Base-by-base conservation (phyloP, 2,113 vertebrate genomes). In the Amblyornis subalaris region DNA sequence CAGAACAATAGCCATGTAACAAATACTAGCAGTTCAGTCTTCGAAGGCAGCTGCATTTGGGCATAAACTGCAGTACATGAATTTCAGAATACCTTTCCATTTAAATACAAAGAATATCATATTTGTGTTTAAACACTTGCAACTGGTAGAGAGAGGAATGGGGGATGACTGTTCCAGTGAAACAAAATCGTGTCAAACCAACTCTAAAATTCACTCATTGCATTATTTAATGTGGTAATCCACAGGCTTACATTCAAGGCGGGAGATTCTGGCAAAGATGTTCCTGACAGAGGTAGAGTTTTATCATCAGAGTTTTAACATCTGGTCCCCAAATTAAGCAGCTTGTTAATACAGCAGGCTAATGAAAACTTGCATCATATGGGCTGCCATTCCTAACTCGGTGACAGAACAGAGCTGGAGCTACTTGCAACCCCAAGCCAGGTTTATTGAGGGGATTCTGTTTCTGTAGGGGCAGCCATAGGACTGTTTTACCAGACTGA, bases 131-230 rank as follows among this genome's bases (percentile, higher is more conserved):
- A 40, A 71, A 73, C 16, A 62, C 24, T 53, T 42, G 11, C 9
- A 65, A 54, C 35, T 11, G 4, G 22, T 25, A 50, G 4, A 19
- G n/a, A 67, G 40, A 53, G n/a, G 36, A 89, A 87, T 0, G 0
- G 9, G 11, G 51, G 7, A 35, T 29, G 18, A 44, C 5, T 40
- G 10, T 62, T 80, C n/a, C 33, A 48, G 10, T 12, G 20, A 51
- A 89, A 94, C 22, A 53, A 69, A 62, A 36, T 2, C 6, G 20
- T 0, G 2, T n/a, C 40, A 65, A 55, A 69, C 3, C 50, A 62
- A 48, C n/a, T 24, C 12, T 60, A 57, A 60, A 91, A 84, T 55
- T 67, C 64, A 77, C 15, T n/a, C 21, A 24, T 5, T 45, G 14
- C 14, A 38, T 48, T 69, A 69, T 47, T 80, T 20, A 33, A 40